Evolutionary conservation across 2,797 vertebrate genomes (phyloP).

Genomic region (Siniperca obscura): DNA sequence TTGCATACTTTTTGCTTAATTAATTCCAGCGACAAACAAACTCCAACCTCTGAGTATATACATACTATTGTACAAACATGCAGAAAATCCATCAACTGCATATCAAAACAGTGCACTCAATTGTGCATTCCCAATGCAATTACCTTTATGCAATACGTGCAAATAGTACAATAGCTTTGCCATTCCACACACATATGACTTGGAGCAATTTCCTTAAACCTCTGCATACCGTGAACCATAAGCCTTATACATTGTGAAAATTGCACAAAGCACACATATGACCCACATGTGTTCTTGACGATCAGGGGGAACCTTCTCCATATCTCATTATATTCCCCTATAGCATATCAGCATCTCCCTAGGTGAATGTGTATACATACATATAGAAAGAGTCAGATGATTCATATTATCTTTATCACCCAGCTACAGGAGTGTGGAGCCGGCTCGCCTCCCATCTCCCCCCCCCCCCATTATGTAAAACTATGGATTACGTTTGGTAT

Average conservation of each 20-base stretch:
- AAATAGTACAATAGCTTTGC: constrained; percentile 59
- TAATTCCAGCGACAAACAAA: constrained; percentile 79
- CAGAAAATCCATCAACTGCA: constrained; percentile 62
- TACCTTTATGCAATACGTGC: constrained; percentile 62
- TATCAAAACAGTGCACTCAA: constrained; percentile 66
- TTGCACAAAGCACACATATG: constrained; percentile 77
- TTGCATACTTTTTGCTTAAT: constrained; percentile 71
- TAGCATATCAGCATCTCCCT: constrained; percentile 80
- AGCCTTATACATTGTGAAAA: constrained; percentile 75
- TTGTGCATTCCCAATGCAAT: constrained; percentile 50
- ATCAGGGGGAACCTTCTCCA: constrained; percentile 70
- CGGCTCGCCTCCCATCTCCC: constrained; percentile 63
- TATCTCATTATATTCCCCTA: constrained; percentile 81
- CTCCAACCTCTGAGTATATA: constrained; percentile 65
- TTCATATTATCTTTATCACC: constrained; percentile 85
- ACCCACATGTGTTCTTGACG: constrained; percentile 80
- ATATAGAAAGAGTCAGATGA: constrained; percentile 77
- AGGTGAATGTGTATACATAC: constrained; percentile 77
- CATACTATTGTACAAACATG: constrained; percentile 63
- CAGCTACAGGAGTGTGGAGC: constrained; percentile 72
- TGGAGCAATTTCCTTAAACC: constrained; percentile 74
- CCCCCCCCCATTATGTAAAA: constrained; percentile 85
- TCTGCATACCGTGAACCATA: constrained; percentile 68
- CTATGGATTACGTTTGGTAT: constrained; percentile 86
- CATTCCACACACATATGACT: constrained; percentile 54